Evolutionary conservation across 2,888 invertebrate genomes (phyloP).

Genomic region (Prosopocoilus inquinatus): DNA sequence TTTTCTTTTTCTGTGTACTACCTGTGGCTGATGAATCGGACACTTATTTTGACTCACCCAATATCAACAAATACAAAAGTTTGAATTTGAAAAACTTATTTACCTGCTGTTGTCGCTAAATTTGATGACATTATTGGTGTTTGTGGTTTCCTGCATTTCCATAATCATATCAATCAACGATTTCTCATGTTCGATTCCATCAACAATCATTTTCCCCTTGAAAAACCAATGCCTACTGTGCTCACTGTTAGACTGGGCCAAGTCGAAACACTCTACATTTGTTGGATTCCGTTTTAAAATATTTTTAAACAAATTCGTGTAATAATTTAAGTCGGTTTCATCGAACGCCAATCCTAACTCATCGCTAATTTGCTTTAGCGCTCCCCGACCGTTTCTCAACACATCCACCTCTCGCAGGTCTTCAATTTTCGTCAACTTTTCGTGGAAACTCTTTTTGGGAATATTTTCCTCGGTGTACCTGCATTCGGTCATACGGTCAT

Average conservation of each 20-base stretch:
- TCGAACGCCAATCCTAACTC: slow-evolving; percentile 83
- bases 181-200: slow-evolving; percentile 73
- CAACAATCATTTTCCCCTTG: slow-evolving; percentile 83
- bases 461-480: slow-evolving; percentile 68
- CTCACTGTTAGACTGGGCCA: slow-evolving; percentile 97
- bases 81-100: slow-evolving; percentile 18
- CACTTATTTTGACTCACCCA: background rate
- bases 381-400: slow-evolving; percentile 70
- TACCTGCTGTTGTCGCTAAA: slow-evolving; percentile 96
- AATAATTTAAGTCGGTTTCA: slow-evolving; percentile 88
- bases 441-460: slow-evolving; percentile 66
- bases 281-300: slow-evolving; percentile 89
- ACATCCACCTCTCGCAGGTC: slow-evolving; percentile 83
- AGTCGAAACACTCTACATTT: slow-evolving; percentile 95
- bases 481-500: slow-evolving; percentile 94
- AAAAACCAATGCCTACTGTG: slow-evolving; percentile 99
- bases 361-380: slow-evolving; percentile 70
- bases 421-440: slow-evolving; percentile 64
- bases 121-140: slow-evolving; percentile 93
- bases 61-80: background rate
- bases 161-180: slow-evolving; percentile 92
- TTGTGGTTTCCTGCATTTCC: slow-evolving; percentile 80
- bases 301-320: slow-evolving; percentile 80
- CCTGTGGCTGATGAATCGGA: no score
- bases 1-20: no score